Conservation (phyloP, 1,140 invertebrate species). For the Drosophila fuyamai region DNA sequence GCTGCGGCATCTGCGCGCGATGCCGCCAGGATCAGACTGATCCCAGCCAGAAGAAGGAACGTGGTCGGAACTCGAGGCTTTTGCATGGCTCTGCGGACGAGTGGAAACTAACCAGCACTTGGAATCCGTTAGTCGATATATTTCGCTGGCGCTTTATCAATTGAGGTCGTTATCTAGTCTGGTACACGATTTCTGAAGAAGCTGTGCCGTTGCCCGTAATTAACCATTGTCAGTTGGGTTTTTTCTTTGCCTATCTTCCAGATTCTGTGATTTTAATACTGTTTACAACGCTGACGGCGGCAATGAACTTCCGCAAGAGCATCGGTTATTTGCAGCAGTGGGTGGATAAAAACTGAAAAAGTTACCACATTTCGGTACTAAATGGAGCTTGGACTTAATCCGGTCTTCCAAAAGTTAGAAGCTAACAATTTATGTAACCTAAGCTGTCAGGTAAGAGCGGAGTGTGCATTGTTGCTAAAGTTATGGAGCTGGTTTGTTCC, state of each 20-base stretch:
- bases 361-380: neutral
- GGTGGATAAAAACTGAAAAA: neutral
- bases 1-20: conserved; percentile 1
- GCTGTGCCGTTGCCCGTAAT: conserved; percentile 41
- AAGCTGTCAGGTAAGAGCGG: too few relatives aligned
- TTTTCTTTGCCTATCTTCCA: conserved; percentile 34
- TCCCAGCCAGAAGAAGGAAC: conserved; percentile 18
- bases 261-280: conserved; percentile 44
- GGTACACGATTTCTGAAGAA: conserved; percentile 49
- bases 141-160: conserved; percentile 40
- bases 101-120: conserved; percentile 37
- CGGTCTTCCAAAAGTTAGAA: too few relatives aligned
- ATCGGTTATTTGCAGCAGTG: neutral
- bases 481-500: too few relatives aligned
- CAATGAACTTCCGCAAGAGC: conserved; percentile 49
- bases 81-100: conserved; percentile 29
- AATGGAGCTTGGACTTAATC: neutral
- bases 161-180: conserved; percentile 28
- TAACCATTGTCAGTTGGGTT: conserved; percentile 44
- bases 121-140: conserved; percentile 37
- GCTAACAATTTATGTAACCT: too few relatives aligned
- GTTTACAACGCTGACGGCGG: conserved; percentile 38
- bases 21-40: conserved; percentile 1
- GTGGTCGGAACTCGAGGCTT: conserved; percentile 7
- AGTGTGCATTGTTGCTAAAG: too few relatives aligned